These are phyloP conservation scores for Ondatra zibethicus DNA, from an alignment of 2,113 vertebrate species.

Conservation along the genomic window DNA sequence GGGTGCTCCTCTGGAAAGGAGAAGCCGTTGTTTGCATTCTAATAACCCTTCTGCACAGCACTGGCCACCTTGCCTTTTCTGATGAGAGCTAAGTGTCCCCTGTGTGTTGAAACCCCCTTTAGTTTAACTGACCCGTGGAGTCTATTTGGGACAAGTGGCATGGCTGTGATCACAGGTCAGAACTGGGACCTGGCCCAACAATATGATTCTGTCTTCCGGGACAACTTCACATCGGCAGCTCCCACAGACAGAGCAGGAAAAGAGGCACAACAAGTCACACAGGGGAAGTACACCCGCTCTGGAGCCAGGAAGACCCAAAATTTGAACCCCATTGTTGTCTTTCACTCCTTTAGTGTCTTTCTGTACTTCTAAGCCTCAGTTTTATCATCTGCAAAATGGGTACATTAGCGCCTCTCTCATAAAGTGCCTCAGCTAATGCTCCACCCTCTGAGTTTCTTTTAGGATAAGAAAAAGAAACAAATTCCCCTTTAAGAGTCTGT, in stretches of 20 bases:
- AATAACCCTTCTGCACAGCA: not conserved
- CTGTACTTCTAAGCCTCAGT: not conserved
- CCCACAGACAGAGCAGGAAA: not conserved
- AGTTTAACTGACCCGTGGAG: not conserved
- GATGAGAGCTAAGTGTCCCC: not conserved
- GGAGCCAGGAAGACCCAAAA: not conserved
- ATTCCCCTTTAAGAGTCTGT: not conserved
- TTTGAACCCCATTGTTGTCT: not conserved
- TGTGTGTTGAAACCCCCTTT: not conserved
- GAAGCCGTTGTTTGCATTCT: slow-evolving; percentile 41
- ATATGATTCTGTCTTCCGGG: not conserved
- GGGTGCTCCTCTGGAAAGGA: slow-evolving; percentile 57
- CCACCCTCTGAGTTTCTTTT: not conserved
- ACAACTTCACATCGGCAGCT: rapidly evolving
- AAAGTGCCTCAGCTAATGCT: not conserved
- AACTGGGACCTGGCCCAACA: not conserved
- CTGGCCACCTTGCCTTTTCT: not conserved
- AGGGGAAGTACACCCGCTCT: not conserved
- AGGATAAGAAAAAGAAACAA: not conserved
- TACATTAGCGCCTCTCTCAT: not conserved
- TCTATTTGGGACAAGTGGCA: not conserved
- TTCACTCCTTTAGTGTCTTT: not conserved
- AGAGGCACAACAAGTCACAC: not conserved
- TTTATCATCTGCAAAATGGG: slow-evolving; percentile 28
- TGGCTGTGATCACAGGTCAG: not conserved